Percentiles rank a stretch among this genome's conserved stretches.
phyloP scores from a whole-genome alignment of 2,797 vertebrate genomes.

The Peromyscus aztecus region DNA sequence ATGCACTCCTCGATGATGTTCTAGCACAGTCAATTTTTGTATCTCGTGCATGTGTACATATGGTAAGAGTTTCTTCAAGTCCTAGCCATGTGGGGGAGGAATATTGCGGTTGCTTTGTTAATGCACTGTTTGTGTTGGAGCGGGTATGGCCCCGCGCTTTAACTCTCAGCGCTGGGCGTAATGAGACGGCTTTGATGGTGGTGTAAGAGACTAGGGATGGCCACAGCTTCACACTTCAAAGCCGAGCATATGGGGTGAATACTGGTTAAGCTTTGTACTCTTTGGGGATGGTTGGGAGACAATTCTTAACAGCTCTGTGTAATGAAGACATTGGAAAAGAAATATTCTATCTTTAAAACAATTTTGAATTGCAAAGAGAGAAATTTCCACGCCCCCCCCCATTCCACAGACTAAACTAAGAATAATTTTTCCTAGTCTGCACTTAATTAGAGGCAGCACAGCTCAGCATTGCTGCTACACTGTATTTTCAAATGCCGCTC shows the following conservation, averaged over 20 bases:
- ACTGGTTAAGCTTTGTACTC: conserved; percentile 80
- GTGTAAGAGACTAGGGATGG: conserved; percentile 79
- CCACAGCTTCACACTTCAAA: conserved; percentile 86
- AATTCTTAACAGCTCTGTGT: conserved; percentile 82
- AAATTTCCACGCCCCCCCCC: conserved; percentile 67
- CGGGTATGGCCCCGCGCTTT: conserved; percentile 64
- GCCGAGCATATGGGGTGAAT: conserved; percentile 80
- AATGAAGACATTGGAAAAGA: conserved; percentile 83
- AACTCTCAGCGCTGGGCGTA: conserved; percentile 77
- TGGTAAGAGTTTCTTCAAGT: conserved; percentile 82
- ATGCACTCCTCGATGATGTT: conserved; percentile 80
- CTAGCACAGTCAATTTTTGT: conserved; percentile 80
- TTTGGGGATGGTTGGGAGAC: conserved; percentile 76
- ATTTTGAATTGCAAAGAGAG: conserved; percentile 83
- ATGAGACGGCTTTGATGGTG: conserved; percentile 84
- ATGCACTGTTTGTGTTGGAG: conserved; percentile 84
- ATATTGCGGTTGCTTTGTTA: conserved; percentile 82
- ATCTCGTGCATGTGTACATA: conserved; percentile 81
- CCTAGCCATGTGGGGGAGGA: conserved; percentile 79
- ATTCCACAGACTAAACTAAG: conserved; percentile 72
- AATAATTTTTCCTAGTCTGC: conserved; percentile 80
- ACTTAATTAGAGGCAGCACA: conserved; percentile 77
- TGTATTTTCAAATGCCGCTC: conserved; percentile 68
- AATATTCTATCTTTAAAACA: conserved; percentile 83
- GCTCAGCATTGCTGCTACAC: neutral